phyloP scores from a whole-genome alignment of 1,140 invertebrate species.

The Vanessa tameamea region DNA sequence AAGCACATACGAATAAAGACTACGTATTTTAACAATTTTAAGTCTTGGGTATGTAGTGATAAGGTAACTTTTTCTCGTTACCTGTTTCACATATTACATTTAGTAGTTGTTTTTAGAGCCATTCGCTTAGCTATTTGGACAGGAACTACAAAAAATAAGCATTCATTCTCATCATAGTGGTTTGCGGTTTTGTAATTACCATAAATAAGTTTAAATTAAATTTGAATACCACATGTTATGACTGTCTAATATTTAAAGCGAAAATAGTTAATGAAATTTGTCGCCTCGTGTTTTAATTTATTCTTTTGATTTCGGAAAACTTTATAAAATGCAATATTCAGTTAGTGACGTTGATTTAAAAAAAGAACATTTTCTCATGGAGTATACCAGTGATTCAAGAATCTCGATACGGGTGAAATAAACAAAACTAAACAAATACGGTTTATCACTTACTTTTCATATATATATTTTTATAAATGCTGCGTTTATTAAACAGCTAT shows the following conservation, averaged over 20 bases:
- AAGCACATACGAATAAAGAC: constrained; percentile 40
- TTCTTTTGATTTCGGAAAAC: too few species aligned
- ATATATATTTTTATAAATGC: too few species aligned
- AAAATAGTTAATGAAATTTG: background rate
- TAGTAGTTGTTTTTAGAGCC: constrained; percentile 37
- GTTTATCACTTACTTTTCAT: too few species aligned
- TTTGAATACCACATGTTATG: constrained; percentile 16
- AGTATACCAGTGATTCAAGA: too few species aligned
- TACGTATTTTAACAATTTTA: constrained; percentile 21
- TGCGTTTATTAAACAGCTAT: too few species aligned
- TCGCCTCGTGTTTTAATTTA: too few species aligned
- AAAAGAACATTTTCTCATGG: too few species aligned
- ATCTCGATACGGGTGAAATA: too few species aligned
- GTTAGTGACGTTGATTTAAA: too few species aligned
- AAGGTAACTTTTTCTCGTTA: constrained; percentile 16
- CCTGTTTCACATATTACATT: constrained; percentile 29
- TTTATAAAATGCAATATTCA: too few species aligned
- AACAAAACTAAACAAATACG: too few species aligned
- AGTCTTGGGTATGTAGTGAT: background rate
- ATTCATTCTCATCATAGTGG: constrained; percentile 43
- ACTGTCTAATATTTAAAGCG: background rate
- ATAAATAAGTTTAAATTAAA: constrained; percentile 43
- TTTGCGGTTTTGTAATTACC: constrained; percentile 33
- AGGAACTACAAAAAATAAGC: constrained; percentile 52
- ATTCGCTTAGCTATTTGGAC: constrained; percentile 45